Evolutionary conservation across 2,113 vertebrate genomes (phyloP), one percentile per base, ranked within the genome.

Genomic region (Sterrhoptilus dennistouni): DNA sequence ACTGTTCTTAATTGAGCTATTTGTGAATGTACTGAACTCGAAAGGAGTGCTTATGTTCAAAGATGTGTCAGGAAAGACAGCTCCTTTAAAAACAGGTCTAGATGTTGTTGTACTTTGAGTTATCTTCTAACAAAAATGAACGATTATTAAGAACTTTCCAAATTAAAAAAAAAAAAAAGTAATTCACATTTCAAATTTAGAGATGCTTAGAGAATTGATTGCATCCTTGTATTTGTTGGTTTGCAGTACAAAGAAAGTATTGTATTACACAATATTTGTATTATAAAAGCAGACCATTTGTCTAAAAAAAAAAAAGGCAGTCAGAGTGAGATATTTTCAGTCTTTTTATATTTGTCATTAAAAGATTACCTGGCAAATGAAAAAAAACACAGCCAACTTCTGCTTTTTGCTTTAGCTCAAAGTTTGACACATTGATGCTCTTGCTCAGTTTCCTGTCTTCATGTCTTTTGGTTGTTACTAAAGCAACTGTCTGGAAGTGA

Each of bases 261-360:
- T 95, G 82, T 98, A 95, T 97, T 95, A 96, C 80, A 86, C 94
- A 97, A 94, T 96, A 97, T 97, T 98, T 98, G 96, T 98, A 98
- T 70, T 82, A 83, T 91, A 96, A 97, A 97, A 97, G 44, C 89
- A 97, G 96, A 96, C 96, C 83, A 87, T 95, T 98, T 98, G 96
- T 63, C 42, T 44, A 31, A 91, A 79, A 84, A 96, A 89, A 44
- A 68, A 40, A 50, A 56, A 63, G 95, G 93, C 96, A 97, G 97
- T 94, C 95, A 97, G 95, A 98, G 96, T 68, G 96, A 96, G 82
- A 97, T 98, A 97, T 97, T 98, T 97, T 96, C 96, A 95, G 93
- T 98, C 95, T 97, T 98, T 81, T 98, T 98, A 95, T 98, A 98
- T 97, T 98, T 97, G 97, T 98, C 97, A 97, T 98, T 98, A 98